A percentile compares a stretch with the other conserved stretches of the same genome.
Evolutionary conservation across 2,113 vertebrate genomes (phyloP).

Genomic region (Oryzias woworae): DNA sequence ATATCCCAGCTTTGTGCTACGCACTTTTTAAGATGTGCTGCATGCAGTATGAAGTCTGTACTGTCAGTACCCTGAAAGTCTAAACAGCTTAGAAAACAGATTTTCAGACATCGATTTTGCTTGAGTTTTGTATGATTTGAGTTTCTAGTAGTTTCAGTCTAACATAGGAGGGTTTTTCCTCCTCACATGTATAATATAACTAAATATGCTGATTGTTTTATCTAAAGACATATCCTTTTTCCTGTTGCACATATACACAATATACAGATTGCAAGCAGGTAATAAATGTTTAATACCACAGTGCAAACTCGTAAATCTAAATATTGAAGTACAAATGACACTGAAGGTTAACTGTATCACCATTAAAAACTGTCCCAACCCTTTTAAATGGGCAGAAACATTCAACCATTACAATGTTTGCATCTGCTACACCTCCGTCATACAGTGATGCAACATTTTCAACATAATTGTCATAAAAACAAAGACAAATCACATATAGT

Average conservation of each 20-base stretch:
- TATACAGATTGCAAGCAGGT: constrained; percentile 7
- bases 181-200: neutral
- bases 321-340: neutral
- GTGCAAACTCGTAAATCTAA: constrained; percentile 1
- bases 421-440: constrained; percentile 5
- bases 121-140: too few relatives aligned
- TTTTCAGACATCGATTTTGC: too few relatives aligned
- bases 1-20: too few relatives aligned
- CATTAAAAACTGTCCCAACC: neutral
- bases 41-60: too few relatives aligned
- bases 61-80: too few relatives aligned
- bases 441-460: neutral
- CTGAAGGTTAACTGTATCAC: neutral
- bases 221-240: constrained; percentile 1
- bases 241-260: neutral
- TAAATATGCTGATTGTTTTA: neutral
- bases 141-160: too few relatives aligned
- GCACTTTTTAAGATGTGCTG: too few relatives aligned
- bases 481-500: neutral
- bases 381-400: neutral
- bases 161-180: too few relatives aligned
- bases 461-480: too few relatives aligned
- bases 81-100: too few relatives aligned
- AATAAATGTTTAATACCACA: constrained; percentile 4
- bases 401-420: neutral